Evolutionary conservation across 2,797 vertebrate species (phyloP), one percentile per base, ranked within the genome.

Genomic region (Amblyraja radiata): DNA sequence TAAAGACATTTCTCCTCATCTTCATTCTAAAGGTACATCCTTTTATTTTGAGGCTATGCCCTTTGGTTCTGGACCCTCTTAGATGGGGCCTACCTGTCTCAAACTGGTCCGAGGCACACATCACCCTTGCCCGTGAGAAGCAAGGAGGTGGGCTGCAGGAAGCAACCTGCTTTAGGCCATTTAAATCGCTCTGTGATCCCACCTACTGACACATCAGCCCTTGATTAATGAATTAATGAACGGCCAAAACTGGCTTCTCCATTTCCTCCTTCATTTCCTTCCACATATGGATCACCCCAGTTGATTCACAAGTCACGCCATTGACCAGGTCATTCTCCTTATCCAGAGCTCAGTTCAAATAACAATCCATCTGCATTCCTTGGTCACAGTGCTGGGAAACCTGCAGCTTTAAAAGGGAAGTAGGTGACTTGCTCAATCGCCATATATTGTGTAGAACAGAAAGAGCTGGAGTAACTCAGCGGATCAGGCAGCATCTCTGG

Each of bases 361-460:
- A 86, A 86, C 83, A 86, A 32, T 63, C 61, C 13, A 32, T 86
- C 58, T 63, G 83, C 83, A 65, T 86, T 65, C 83, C n/a, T 32
- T 28, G 16, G 83, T 65, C 28, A 18, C 83, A 86, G 83, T 86
- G 81, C 81, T 58, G 0, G 23, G 83, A n/a, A 86, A 86, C 58
- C 83, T 63, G 58, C 16, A n/a, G 28, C 28, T 28, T 8, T 8
- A 1, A 6, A 14, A 63, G 14, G 8, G 32, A 86, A 25, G 58
- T 28, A 65, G 1, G n/a, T 86, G 54, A 14, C 8, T 86, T 86
- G 83, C n/a, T 65, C 83, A 32, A 16, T 86, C 16, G 83, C 25
- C 28, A n/a, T n/a, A 28, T 65, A 13, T 65, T 32, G 28, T 58
- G 28, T 2, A 14, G 54, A 14, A 6, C 46, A 54, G 46, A 54